Evolutionary conservation across 2,797 vertebrate genomes (phyloP).

Genomic region (Malurus leucopterus): DNA sequence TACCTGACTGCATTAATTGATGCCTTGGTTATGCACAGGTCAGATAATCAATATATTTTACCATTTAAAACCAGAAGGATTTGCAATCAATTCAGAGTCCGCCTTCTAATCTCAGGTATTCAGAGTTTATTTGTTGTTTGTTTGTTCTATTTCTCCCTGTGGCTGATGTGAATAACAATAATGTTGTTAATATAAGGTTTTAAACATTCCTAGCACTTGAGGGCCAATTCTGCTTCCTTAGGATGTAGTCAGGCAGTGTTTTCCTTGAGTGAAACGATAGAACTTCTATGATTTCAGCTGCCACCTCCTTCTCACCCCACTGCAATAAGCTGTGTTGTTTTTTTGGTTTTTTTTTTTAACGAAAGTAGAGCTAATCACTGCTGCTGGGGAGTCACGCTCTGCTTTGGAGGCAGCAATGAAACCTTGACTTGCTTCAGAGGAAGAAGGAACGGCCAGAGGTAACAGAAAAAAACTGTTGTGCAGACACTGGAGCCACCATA

Average conservation of each 20-base stretch:
- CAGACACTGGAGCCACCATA: neutral
- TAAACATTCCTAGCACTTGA: neutral
- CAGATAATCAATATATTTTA: constrained; percentile 18
- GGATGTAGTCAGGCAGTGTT: neutral
- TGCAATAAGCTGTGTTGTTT: neutral
- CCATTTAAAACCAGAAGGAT: neutral
- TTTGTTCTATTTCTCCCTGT: neutral
- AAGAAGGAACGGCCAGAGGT: neutral
- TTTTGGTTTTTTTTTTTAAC: neutral
- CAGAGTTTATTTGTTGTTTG: neutral
- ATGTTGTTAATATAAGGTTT: neutral
- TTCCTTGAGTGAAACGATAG: neutral
- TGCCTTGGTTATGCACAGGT: neutral
- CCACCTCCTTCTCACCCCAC: neutral
- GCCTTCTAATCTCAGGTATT: neutral
- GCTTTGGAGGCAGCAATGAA: neutral
- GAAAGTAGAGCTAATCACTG: neutral
- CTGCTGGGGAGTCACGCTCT: neutral
- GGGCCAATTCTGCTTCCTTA: neutral
- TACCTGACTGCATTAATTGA: neutral
- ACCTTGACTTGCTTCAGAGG: neutral
- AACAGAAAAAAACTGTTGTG: neutral
- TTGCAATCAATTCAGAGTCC: neutral
- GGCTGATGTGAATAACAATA: constrained; percentile 5
- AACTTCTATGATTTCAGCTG: neutral